Percentiles rank a stretch among this genome's conserved stretches.
Conservation (phyloP, 1,140 invertebrate species). For the Drosophila albomicans region DNA sequence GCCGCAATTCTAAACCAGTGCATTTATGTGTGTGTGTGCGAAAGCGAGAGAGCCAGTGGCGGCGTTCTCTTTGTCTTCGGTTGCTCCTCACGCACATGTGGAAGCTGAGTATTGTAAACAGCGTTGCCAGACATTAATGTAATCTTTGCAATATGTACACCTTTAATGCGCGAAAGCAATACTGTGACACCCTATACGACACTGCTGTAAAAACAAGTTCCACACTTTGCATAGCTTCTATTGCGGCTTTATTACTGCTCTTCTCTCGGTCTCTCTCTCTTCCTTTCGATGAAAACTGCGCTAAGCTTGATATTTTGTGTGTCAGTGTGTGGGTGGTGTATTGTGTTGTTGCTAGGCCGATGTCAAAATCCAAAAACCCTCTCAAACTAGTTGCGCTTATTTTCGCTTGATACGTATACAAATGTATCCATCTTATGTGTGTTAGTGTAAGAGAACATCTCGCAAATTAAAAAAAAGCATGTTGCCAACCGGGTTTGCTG, state of each 20-base stretch:
- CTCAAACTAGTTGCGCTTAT: slow-evolving; percentile 73
- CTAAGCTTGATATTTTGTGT: slow-evolving; percentile 25
- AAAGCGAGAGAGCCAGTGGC: slow-evolving; percentile 18
- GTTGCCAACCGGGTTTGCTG: slow-evolving; percentile 65
- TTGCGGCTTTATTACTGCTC: slow-evolving; percentile 21
- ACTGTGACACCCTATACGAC: slow-evolving; percentile 35
- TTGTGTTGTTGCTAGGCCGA: slow-evolving; percentile 54
- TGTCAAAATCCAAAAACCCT: slow-evolving; percentile 52
- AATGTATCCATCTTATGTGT: slow-evolving; percentile 13
- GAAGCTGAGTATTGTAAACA: slow-evolving; percentile 71
- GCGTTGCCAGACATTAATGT: slow-evolving; percentile 56
- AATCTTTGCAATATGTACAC: slow-evolving; percentile 17
- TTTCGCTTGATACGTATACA: slow-evolving; percentile 8
- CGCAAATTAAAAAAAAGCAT: slow-evolving; percentile 48
- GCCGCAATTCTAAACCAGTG: slow-evolving; percentile 69
- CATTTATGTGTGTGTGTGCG: slow-evolving; percentile 27
- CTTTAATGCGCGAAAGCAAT: not conserved
- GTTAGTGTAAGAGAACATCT: slow-evolving; percentile 16
- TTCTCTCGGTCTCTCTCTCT: not conserved
- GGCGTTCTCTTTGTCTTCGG: slow-evolving; percentile 43
- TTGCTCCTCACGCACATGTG: slow-evolving; percentile 69
- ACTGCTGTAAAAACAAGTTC: slow-evolving; percentile 32
- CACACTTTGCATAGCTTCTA: slow-evolving; percentile 49
- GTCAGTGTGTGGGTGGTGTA: slow-evolving; percentile 61
- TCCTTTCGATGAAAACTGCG: slow-evolving; percentile 18